These are phyloP conservation scores for Ostrea edulis DNA, from an alignment of 1,140 invertebrate species.

Conservation along the genomic window DNA sequence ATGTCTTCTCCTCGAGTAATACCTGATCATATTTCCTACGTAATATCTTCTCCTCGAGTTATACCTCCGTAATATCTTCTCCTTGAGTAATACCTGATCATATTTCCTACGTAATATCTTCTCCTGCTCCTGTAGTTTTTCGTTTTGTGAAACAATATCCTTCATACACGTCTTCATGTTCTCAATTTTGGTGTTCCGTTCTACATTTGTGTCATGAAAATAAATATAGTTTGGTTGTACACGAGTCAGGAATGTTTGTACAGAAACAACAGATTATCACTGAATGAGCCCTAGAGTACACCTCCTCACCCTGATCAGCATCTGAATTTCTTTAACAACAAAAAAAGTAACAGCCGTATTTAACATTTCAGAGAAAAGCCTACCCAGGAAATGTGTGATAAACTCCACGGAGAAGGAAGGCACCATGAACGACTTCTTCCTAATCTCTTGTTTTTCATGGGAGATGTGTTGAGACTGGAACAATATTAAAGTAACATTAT, in stretches of 20 bases:
- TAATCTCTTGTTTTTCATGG: slow-evolving; percentile 75
- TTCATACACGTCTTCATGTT: slow-evolving; percentile 88
- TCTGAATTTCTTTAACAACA: no score
- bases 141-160: slow-evolving; percentile 88
- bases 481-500: not conserved
- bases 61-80: slow-evolving; percentile 86
- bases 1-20: slow-evolving; percentile 83
- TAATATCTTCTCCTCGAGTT: slow-evolving; percentile 85
- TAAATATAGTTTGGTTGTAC: no score
- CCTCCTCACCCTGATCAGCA: no score
- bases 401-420: slow-evolving; percentile 96
- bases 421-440: slow-evolving; percentile 95
- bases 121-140: slow-evolving; percentile 86
- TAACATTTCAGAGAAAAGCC: not conserved
- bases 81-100: slow-evolving; percentile 85
- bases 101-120: slow-evolving; percentile 87
- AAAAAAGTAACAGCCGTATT: no score
- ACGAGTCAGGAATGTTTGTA: not conserved
- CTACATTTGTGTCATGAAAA: slow-evolving; percentile 43
- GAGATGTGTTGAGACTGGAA: slow-evolving; percentile 61
- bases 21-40: slow-evolving; percentile 89
- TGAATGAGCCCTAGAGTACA: no score
- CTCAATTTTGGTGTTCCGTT: slow-evolving; percentile 80
- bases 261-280: not conserved
- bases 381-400: slow-evolving; percentile 94